These are phyloP conservation scores for Toxotes chatareus DNA, from an alignment of 2,113 vertebrate genomes.

Conservation along the genomic window DNA sequence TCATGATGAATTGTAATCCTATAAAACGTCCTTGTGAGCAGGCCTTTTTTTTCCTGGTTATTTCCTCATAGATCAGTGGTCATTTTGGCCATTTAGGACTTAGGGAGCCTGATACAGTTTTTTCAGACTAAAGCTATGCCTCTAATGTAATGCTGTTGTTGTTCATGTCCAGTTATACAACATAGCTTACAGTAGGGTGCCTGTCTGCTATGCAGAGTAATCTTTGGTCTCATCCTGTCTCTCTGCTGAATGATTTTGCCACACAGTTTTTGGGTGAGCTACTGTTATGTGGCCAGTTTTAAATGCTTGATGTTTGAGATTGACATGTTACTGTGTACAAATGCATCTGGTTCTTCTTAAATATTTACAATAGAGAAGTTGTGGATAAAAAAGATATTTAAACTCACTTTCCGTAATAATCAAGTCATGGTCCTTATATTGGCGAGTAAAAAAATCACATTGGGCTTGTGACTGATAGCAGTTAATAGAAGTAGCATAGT, in stretches of 20 bases:
- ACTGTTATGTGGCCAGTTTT: background rate
- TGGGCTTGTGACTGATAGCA: too few species aligned
- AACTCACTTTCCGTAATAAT: background rate
- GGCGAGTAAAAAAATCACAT: too few species aligned
- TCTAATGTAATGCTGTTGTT: slow-evolving; percentile 15
- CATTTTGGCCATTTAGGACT: slow-evolving; percentile 4
- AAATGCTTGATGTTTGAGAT: background rate
- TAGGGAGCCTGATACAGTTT: background rate
- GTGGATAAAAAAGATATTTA: background rate
- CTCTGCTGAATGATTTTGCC: background rate
- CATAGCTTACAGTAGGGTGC: background rate
- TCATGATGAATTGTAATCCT: slow-evolving; percentile 21
- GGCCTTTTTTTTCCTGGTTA: background rate
- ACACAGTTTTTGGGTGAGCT: background rate
- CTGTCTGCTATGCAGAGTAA: background rate
- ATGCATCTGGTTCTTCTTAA: background rate
- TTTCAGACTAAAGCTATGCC: background rate
- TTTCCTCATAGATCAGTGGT: slow-evolving; percentile 27
- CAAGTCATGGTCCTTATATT: too few species aligned
- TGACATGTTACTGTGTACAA: background rate
- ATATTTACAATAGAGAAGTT: background rate
- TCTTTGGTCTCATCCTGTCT: slow-evolving; percentile 8
- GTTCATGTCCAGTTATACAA: slow-evolving; percentile 6
- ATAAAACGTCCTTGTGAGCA: slow-evolving; percentile 25
- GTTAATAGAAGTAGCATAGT: too few species aligned